Conservation (phyloP, 2,888 invertebrate genomes). For the Cinara cedri region DNA sequence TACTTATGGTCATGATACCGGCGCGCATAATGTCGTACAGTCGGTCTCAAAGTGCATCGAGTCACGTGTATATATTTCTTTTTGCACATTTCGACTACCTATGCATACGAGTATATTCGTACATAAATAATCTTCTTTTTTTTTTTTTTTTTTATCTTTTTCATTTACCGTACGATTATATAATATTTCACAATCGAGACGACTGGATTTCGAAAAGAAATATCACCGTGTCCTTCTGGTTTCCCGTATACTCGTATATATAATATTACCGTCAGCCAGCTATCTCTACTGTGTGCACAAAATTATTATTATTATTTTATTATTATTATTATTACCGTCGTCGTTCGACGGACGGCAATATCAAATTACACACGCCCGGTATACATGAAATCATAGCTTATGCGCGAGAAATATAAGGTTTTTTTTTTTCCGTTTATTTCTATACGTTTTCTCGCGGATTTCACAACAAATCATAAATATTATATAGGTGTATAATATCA, state of each 20-base stretch:
- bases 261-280: too few relatives aligned
- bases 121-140: too few relatives aligned
- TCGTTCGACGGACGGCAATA: slow-evolving; percentile 18
- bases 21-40: too few relatives aligned
- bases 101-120: too few relatives aligned
- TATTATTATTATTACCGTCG: neutral
- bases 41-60: too few relatives aligned
- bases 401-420: neutral
- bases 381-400: neutral
- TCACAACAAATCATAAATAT: neutral
- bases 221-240: slow-evolving; percentile 11
- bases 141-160: neutral
- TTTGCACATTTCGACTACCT: too few relatives aligned
- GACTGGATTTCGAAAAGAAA: neutral
- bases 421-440: neutral
- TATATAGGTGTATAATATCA: too few relatives aligned
- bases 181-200: neutral
- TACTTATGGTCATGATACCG: too few relatives aligned
- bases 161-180: neutral
- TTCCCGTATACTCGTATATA: too few relatives aligned
- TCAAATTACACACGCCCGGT: slow-evolving; percentile 23
- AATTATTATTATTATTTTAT: neutral
- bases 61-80: too few relatives aligned
- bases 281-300: too few relatives aligned
- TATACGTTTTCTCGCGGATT: slow-evolving; percentile 1